Conservation (phyloP, 2,888 invertebrate genomes). For the Plagiodera versicolora region DNA sequence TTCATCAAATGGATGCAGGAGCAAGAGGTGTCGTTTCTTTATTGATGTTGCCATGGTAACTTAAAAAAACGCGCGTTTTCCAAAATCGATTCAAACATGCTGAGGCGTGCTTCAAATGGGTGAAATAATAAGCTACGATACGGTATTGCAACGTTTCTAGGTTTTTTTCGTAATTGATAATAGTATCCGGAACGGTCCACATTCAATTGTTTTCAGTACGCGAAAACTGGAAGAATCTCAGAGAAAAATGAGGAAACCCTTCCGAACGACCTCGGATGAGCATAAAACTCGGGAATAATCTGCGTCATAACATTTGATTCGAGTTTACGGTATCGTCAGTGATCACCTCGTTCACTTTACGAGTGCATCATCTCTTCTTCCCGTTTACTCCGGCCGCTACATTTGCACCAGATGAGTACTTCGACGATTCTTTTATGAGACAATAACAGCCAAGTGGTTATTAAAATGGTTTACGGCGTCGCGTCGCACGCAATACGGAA, state of each 20-base stretch:
- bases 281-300: constrained; percentile 41
- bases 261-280: constrained; percentile 12
- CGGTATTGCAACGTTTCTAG: no score
- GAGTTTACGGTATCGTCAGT: constrained; percentile 38
- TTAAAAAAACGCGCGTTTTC: no score
- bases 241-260: constrained; percentile 3
- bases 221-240: not conserved
- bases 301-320: constrained; percentile 45
- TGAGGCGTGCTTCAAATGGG: no score
- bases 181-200: no score
- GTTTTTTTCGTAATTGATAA: no score
- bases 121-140: no score
- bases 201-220: no score
- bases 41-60: no score
- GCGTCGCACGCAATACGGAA: no score
- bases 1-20: no score
- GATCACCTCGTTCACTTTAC: constrained; percentile 48
- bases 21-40: no score
- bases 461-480: constrained; percentile 49
- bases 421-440: constrained; percentile 53
- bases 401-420: constrained; percentile 52
- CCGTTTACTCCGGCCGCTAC: constrained; percentile 18
- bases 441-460: constrained; percentile 54
- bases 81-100: no score
- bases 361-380: constrained; percentile 37